Evolutionary conservation across 53 echinoderm and acorn worm genomes (phyloP).

Genomic region (Pentamera pediparva): DNA sequence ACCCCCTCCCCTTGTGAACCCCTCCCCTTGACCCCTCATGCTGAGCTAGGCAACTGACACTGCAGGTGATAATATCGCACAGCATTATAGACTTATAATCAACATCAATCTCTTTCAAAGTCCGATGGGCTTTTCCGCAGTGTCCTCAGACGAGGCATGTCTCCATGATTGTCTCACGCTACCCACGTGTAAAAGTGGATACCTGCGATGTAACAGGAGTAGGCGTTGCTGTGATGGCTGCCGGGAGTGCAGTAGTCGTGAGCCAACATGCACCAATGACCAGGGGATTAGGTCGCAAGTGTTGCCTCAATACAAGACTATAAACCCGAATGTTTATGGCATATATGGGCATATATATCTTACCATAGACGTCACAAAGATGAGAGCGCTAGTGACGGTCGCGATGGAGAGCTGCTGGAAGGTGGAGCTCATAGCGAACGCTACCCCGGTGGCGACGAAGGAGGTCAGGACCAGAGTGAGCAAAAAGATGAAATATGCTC

Average conservation of each 20-base stretch:
- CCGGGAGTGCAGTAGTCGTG: background rate
- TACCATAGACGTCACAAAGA: conserved; percentile 18
- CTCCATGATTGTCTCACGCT: no score
- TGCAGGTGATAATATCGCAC: no score
- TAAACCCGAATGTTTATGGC: background rate
- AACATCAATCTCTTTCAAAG: no score
- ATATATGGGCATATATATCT: background rate
- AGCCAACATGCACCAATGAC: background rate
- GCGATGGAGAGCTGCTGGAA: background rate
- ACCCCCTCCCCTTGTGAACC: no score
- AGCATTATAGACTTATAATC: no score
- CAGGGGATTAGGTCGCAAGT: background rate
- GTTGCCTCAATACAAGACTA: background rate
- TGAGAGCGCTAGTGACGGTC: background rate
- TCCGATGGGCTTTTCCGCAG: no score
- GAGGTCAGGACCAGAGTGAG: conserved; percentile 59
- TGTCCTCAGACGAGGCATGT: no score
- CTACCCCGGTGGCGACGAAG: conserved; percentile 58
- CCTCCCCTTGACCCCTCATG: no score
- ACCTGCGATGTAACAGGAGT: no score
- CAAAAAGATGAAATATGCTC: conserved; percentile 53
- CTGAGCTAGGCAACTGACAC: no score
- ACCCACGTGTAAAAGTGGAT: no score
- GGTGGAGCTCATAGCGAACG: conserved; percentile 42
- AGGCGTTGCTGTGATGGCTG: no score